Evolutionary conservation across 1,140 invertebrate species (phyloP), one percentile per base, ranked within the genome.

Genomic region (Portunus trituberculatus): DNA sequence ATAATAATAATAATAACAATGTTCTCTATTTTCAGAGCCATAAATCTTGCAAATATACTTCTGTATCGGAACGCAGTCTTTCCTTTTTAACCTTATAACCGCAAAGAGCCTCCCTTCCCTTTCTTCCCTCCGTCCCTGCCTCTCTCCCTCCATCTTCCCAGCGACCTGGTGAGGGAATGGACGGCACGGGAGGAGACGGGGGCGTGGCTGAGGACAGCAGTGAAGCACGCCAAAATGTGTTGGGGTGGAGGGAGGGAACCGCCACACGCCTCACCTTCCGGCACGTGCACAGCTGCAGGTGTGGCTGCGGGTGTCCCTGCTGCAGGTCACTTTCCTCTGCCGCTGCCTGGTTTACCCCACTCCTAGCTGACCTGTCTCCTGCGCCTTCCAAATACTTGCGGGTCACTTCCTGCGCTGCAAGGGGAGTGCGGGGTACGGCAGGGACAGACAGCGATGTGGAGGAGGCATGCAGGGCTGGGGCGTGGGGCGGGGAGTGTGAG

Each of bases 251-350:
- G 89, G 39, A 59, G 28, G 39, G 89, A 20, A 90, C 88, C 88
- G 39, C 32, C 46, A 39, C 32, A 45, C 45, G 45, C 25, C 90
- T 91, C 90, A 91, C 90, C 90, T 91, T 91, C 52, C 90, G 29
- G 90, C 90, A 91, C n/a, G 90, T 91, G 52, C 90, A 91, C 28
- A 48, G 52, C 46, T 29, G 89, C 25, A 16, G 29, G n/a, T 31
- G 46, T 16, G 14, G 90, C 28, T 91, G 29, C n/a, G 67, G 28
- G 20, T 76, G 25, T 76, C 20, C 20, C 90, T 91, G 39, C 52
- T 76, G n/a, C 48, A n/a, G 48, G 87, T n/a, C 14, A 20, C 8
- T 39, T 39, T 20, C 39, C 31, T 39, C 39, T 59, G 20, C 88
- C 45, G 8, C 45, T 90, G 48, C 45, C 88, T 90, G 45, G n/a